phyloP scores from a whole-genome alignment of 2,113 vertebrate species.

The Riparia riparia region DNA sequence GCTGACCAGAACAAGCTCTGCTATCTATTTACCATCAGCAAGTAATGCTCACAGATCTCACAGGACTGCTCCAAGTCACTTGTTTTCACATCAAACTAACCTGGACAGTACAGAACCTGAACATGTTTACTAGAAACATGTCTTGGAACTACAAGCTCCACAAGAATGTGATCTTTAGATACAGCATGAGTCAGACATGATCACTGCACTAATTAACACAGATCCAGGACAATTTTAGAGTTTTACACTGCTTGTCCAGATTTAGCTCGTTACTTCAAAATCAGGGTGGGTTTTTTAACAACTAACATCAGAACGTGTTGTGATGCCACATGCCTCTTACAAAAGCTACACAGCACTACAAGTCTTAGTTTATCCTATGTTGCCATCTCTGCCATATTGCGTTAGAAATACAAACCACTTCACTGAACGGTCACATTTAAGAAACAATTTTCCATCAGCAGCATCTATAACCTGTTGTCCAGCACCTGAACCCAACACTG shows the following conservation, averaged over 20 bases:
- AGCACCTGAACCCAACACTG: not conserved
- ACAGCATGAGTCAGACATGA: not conserved
- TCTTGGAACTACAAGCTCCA: not conserved
- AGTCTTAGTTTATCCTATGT: not conserved
- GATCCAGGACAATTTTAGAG: not conserved
- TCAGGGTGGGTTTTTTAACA: not conserved
- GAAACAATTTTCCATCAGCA: not conserved
- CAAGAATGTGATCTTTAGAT: not conserved
- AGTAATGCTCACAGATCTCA: not conserved
- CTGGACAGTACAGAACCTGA: not conserved
- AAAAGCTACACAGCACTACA: not conserved
- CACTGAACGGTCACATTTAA: not conserved
- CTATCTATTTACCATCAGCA: conserved; percentile 45
- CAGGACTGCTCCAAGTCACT: not conserved
- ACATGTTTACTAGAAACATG: conserved; percentile 41
- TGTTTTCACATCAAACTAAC: conserved; percentile 54
- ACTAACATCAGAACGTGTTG: not conserved
- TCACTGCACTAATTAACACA: not conserved
- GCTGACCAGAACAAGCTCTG: conserved; percentile 40
- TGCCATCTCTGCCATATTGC: not conserved
- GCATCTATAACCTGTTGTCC: not conserved
- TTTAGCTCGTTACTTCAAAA: not conserved
- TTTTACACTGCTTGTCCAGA: not conserved
- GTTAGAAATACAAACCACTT: not conserved
- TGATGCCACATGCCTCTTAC: not conserved